Percentiles rank a stretch among this genome's conserved stretches.
Evolutionary conservation across 1,140 invertebrate species (phyloP).

Genomic region (Batillaria attramentaria): DNA sequence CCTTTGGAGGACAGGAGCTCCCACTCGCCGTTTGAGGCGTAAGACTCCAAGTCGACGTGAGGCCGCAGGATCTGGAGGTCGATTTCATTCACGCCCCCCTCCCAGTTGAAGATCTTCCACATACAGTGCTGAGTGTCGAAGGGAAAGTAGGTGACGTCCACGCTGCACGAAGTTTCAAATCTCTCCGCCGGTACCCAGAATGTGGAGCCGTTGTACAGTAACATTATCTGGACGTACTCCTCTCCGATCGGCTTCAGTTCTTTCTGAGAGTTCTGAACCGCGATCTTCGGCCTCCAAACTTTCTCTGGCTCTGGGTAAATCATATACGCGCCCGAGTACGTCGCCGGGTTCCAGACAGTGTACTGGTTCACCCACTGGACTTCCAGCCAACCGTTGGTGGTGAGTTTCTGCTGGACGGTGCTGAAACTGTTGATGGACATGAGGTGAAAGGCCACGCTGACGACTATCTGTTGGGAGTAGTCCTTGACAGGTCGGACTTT

Average conservation of each 20-base stretch:
- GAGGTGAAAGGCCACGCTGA: conserved; percentile 10
- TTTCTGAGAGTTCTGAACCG: conserved; percentile 9
- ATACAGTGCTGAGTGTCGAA: conserved; percentile 91
- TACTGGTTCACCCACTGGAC: conserved; percentile 21
- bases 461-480: not conserved
- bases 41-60: conserved; percentile 7
- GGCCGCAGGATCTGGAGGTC: not conserved
- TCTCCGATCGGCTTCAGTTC: not conserved
- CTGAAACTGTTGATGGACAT: conserved; percentile 20
- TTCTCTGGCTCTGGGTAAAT: not conserved
- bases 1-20: conserved; percentile 9
- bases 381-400: conserved; percentile 2
- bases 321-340: not conserved
- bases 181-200: conserved; percentile 96
- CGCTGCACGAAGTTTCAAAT: conserved; percentile 91
- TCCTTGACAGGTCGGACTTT: conserved; percentile 6
- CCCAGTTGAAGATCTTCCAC: conserved; percentile 98
- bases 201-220: conserved; percentile 89
- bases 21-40: conserved; percentile 29
- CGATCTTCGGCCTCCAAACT: conserved; percentile 17
- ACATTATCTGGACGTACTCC: not conserved
- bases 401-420: conserved; percentile 16
- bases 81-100: conserved; percentile 72
- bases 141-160: conserved; percentile 79
- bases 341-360: not conserved